These are phyloP conservation scores for Upupa epops DNA, from an alignment of 2,113 vertebrate genomes.

Conservation along the genomic window DNA sequence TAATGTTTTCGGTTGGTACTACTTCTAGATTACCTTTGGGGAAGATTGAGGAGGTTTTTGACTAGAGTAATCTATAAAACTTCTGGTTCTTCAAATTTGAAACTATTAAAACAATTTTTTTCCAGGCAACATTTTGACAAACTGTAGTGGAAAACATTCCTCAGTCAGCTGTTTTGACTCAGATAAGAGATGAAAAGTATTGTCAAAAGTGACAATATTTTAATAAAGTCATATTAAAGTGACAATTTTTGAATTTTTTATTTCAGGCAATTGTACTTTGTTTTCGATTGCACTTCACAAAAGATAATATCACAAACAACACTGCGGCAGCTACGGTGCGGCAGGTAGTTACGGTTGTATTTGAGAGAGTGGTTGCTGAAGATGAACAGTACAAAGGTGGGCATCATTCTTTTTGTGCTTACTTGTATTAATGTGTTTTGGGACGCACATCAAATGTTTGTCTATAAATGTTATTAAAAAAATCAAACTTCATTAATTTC, in stretches of 20 bases:
- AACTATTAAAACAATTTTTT: background rate
- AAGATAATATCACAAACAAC: constrained; percentile 99
- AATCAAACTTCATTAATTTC: background rate
- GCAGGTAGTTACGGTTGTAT: constrained; percentile 97
- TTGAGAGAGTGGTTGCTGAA: constrained; percentile 98
- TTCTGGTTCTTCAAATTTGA: background rate
- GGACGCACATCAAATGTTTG: background rate
- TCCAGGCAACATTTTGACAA: background rate
- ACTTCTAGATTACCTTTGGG: background rate
- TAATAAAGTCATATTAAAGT: too few species aligned
- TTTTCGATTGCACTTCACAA: constrained; percentile 98
- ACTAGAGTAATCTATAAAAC: background rate
- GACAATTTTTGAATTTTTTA: background rate
- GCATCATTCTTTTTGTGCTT: background rate
- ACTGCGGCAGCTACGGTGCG: constrained; percentile 95
- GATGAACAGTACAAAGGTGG: constrained; percentile 92
- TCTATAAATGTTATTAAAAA: background rate
- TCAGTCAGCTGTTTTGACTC: background rate
- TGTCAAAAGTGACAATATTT: background rate
- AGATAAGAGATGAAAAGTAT: background rate
- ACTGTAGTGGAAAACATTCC: background rate
- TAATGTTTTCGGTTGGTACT: background rate
- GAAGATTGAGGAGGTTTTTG: background rate
- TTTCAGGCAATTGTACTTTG: constrained; percentile 96
- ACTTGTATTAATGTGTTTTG: background rate